Conservation (phyloP, 2,888 invertebrate species). For the Epinotia nisella region DNA sequence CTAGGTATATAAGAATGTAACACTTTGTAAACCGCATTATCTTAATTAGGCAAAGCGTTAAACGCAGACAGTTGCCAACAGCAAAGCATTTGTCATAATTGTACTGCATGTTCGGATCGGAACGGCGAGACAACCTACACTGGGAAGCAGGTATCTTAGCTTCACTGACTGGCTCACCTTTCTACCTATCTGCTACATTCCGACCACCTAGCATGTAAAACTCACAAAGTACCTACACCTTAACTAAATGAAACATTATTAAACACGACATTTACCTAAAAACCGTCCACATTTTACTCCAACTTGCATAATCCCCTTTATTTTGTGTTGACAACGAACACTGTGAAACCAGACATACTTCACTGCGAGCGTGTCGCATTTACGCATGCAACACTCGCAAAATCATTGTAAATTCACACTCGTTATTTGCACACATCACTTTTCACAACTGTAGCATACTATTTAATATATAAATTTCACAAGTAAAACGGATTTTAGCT, state of each 20-base stretch:
- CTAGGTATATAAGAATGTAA: background rate
- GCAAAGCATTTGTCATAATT: constrained; percentile 22
- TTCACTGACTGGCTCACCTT: constrained; percentile 42
- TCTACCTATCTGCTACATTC: constrained; percentile 46
- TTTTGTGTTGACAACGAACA: constrained; percentile 81
- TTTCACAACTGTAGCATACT: constrained; percentile 65
- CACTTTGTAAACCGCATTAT: constrained; percentile 10
- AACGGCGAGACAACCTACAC: constrained; percentile 16
- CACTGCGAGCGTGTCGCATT: constrained; percentile 55
- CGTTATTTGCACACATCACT: constrained; percentile 56
- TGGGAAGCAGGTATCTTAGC: constrained; percentile 22
- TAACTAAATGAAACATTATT: constrained; percentile 50
- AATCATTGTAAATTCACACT: constrained; percentile 64
- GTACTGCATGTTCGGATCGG: constrained; percentile 18
- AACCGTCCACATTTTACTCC: constrained; percentile 77
- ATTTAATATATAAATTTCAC: constrained; percentile 76
- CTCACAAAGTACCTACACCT: constrained; percentile 37
- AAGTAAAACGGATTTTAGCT: constrained; percentile 72
- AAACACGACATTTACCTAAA: constrained; percentile 74
- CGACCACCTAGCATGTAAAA: constrained; percentile 49
- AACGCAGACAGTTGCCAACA: constrained; percentile 2
- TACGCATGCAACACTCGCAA: constrained; percentile 34
- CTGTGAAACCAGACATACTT: constrained; percentile 74
- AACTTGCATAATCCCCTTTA: constrained; percentile 83
- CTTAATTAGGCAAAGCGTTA: constrained; percentile 12